These are phyloP conservation scores for Aurelia aurita DNA, from an alignment of 30 jellyfish, hydroid and myxozoan species.

Conservation along the genomic window DNA sequence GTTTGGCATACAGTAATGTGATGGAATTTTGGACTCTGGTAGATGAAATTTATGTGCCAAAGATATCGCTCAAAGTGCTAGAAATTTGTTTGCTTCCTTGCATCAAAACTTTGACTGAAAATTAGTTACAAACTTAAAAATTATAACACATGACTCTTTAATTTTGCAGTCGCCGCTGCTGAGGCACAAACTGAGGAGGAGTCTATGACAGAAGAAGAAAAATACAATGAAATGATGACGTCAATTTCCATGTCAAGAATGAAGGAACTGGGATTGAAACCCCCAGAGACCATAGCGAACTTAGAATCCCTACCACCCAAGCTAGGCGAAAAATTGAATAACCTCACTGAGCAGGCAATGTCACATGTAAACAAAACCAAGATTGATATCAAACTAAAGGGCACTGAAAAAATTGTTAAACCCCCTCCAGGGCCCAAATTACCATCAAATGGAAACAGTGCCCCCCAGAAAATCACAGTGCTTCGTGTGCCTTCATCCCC, in stretches of 20 bases:
- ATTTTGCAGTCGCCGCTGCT: conserved; percentile 57
- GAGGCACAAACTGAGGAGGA: conserved; percentile 73
- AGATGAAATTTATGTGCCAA: too few species aligned
- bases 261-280: conserved; percentile 90
- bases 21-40: too few species aligned
- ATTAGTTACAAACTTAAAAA: too few species aligned
- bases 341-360: conserved; percentile 70
- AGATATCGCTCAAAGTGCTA: too few species aligned
- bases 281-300: conserved; percentile 81
- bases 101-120: too few species aligned
- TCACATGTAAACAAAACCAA: conserved; percentile 44
- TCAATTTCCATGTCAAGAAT: conserved; percentile 78
- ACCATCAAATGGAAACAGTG: conserved; percentile 27
- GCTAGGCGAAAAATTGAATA: conserved; percentile 61
- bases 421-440: conserved; percentile 62
- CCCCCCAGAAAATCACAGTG: conserved; percentile 8
- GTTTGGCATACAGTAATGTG: too few species aligned
- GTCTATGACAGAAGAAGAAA: conserved; percentile 61
- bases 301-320: conserved; percentile 63
- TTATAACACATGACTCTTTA: too few species aligned
- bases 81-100: too few species aligned
- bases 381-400: conserved; percentile 20
- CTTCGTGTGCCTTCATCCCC: conserved; percentile 70
- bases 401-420: conserved; percentile 32
- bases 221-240: conserved; percentile 63